A percentile compares a stretch with the other conserved stretches of the same genome.
phyloP scores from a whole-genome alignment of 2,888 invertebrate genomes.

The Tyria jacobaeae region DNA sequence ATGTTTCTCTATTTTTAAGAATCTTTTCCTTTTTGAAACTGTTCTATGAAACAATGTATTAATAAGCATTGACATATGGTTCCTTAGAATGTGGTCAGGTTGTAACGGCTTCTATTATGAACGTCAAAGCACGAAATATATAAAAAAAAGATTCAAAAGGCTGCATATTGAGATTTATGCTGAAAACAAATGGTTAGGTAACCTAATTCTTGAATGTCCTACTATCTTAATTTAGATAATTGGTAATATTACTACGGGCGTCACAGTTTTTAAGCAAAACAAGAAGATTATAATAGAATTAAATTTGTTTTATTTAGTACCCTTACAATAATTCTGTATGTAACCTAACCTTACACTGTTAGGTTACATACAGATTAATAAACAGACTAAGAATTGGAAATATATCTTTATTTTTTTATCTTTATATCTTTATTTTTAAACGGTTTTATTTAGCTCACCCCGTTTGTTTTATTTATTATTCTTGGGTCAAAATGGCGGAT shows the following conservation, averaged over 20 bases:
- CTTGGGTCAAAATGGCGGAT: too few relatives aligned
- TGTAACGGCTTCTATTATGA: constrained; percentile 27
- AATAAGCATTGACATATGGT: constrained; percentile 21
- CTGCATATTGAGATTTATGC: constrained; percentile 2
- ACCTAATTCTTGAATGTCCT: constrained; percentile 2
- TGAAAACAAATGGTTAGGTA: constrained; percentile 5
- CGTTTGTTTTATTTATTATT: too few relatives aligned
- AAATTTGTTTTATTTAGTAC: constrained; percentile 40
- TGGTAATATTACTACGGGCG: constrained; percentile 25
- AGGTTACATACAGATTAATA: too few relatives aligned
- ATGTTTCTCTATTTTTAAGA: not conserved
- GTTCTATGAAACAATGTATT: too few relatives aligned
- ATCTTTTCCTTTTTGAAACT: not conserved
- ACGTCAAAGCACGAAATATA: not conserved
- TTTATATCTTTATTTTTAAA: too few relatives aligned
- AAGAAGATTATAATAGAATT: constrained; percentile 41
- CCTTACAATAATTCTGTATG: not conserved
- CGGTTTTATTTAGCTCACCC: too few relatives aligned
- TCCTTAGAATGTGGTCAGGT: constrained; percentile 30
- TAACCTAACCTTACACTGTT: too few relatives aligned
- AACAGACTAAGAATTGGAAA: too few relatives aligned
- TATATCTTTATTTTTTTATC: too few relatives aligned
- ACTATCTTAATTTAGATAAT: constrained; percentile 23
- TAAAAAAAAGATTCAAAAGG: constrained; percentile 1
- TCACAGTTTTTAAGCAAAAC: constrained; percentile 45